These are phyloP conservation scores for Mellivora capensis DNA, from an alignment of 2,113 vertebrate species.

Conservation along the genomic window DNA sequence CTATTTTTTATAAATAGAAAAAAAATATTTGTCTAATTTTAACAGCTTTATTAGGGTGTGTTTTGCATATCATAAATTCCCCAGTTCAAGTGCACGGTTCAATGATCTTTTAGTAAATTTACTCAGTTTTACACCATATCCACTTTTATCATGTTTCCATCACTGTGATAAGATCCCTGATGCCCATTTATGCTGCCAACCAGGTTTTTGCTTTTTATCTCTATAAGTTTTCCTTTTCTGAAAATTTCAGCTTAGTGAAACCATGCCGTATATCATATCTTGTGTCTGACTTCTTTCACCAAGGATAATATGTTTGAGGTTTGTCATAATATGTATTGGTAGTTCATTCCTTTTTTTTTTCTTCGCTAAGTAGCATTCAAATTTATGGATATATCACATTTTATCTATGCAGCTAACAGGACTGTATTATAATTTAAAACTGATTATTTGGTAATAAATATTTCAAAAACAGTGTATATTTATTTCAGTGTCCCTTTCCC, in stretches of 20 bases:
- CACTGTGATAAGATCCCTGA: not conserved
- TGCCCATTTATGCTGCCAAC: not conserved
- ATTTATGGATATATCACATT: not conserved
- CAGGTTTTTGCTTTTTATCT: not conserved
- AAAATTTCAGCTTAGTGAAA: not conserved
- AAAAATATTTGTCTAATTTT: not conserved
- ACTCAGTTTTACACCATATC: not conserved
- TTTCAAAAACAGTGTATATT: not conserved
- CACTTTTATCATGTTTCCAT: not conserved
- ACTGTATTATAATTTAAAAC: not conserved
- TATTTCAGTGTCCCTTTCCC: not conserved
- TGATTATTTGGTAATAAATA: not conserved
- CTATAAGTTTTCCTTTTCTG: not conserved
- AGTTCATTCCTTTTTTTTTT: not conserved
- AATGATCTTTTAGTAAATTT: not conserved
- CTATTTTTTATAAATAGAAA: not conserved
- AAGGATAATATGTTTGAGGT: not conserved
- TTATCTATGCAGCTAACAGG: not conserved
- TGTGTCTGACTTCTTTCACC: not conserved
- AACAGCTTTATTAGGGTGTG: not conserved
- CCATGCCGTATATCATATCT: not conserved
- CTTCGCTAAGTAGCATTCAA: not conserved
- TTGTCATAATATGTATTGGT: not conserved
- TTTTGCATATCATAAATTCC: not conserved
- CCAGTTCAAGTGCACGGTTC: not conserved